Base-by-base conservation (phyloP, 2,113 vertebrate species). In the Petrocephalus microphthalmus region DNA sequence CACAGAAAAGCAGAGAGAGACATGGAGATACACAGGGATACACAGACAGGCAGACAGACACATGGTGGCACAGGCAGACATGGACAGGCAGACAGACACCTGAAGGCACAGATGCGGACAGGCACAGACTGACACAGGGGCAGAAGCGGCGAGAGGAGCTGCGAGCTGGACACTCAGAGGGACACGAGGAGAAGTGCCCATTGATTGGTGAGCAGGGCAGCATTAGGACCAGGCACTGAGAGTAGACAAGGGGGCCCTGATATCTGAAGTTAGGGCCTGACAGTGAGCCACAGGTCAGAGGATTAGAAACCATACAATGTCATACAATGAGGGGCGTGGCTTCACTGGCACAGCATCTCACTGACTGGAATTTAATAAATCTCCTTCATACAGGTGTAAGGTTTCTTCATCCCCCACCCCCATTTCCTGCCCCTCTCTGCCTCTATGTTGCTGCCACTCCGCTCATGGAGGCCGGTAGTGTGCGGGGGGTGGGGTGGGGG, bases 391-490 rank as follows among this genome's bases (percentile, higher is more conserved):
- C 42, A 91, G 89, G 78, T 88, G 57, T 37, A 45, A 87, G 87
- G 82, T 60, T 74, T 11, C 54, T 56, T 47, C 51, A 84, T 47
- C 83, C 20, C 20, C n/a, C 85, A 49, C 56, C 81, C 84, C 87
- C 87, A 87, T 57, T 49, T 89, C 84, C 85, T 87, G 78, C 87
- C 71, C 74, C 87, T 25, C 8, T 54, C 71, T 47, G 42, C 13
- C 74, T 13, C 29, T n/a, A 88, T 81, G 88, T 87, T 85, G 20
- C 51, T 15, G 56, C 84, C 3, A 42, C 42, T 89, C 71, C 88
- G 17, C 88, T 47, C 88, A 87, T 74, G 89, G 87, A 85, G 91
- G 93, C 92, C 92, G 93, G 92, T 93, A 91, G 2, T 49, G 47
- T 7, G 91, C 91, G 92, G 54, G 51, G 88, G 42, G 42, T 42